phyloP scores from a whole-genome alignment of 2,888 invertebrate genomes.

The Catocala fraxini region DNA sequence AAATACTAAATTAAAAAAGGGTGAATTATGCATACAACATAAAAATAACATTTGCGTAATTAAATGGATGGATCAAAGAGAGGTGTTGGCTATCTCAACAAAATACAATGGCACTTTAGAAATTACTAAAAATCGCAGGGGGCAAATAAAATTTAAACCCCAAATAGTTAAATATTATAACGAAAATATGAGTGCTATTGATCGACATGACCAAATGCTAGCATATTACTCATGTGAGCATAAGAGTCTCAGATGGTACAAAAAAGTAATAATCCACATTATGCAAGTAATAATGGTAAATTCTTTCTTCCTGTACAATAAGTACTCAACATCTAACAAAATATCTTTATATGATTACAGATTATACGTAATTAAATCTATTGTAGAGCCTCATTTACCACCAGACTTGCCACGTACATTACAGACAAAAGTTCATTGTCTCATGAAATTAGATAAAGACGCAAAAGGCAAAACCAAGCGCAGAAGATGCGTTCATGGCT shows the following conservation, averaged over 20 bases:
- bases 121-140: no score
- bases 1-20: slow-evolving; percentile 12
- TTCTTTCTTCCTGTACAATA: slow-evolving; percentile 14
- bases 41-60: slow-evolving; percentile 11
- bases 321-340: not conserved
- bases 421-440: no score
- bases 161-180: not conserved
- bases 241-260: slow-evolving; percentile 17
- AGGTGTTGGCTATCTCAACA: slow-evolving; percentile 8
- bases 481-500: no score
- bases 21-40: slow-evolving; percentile 12
- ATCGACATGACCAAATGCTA: slow-evolving; percentile 21
- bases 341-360: not conserved
- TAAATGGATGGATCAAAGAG: slow-evolving; percentile 11
- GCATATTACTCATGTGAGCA: slow-evolving; percentile 20
- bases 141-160: no score
- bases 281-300: slow-evolving; percentile 24
- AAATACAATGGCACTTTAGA: no score
- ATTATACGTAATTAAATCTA: no score
- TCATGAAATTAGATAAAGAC: no score
- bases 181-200: slow-evolving; percentile 13
- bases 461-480: no score
- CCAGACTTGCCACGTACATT: no score
- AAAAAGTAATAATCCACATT: slow-evolving; percentile 25
- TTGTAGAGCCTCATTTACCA: no score